These are phyloP conservation scores for Mesochorus sp. DNA, from an alignment of 2,888 invertebrate genomes.

Conservation along the genomic window DNA sequence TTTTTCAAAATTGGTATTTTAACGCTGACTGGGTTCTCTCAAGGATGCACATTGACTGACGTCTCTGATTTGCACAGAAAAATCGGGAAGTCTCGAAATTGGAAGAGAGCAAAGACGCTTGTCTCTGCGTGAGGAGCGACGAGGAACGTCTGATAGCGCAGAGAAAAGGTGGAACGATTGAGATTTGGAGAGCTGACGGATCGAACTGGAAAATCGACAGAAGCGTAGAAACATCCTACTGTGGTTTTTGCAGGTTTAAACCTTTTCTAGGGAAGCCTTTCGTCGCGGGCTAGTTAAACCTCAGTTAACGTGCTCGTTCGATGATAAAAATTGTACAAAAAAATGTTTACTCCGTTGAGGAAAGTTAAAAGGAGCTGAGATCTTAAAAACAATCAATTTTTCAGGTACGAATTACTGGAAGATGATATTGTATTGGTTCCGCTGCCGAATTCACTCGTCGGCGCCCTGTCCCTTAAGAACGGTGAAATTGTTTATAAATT, in stretches of 20 bases:
- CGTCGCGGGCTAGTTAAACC: too few species aligned
- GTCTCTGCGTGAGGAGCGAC: constrained; percentile 85
- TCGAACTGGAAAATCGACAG: constrained; percentile 84
- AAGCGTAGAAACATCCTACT: constrained; percentile 85
- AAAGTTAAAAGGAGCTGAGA: too few species aligned
- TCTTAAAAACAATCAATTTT: constrained; percentile 24
- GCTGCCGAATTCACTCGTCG: constrained; percentile 85
- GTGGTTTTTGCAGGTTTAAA: constrained; percentile 87
- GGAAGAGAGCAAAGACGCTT: constrained; percentile 83
- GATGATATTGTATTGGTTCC: constrained; percentile 86
- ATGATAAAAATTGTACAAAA: too few species aligned
- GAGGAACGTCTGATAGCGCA: constrained; percentile 87
- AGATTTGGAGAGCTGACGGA: constrained; percentile 86
- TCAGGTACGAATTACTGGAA: constrained; percentile 81
- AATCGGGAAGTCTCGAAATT: constrained; percentile 88
- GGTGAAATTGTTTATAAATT: constrained; percentile 71
- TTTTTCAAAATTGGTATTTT: too few species aligned
- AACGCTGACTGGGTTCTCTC: too few species aligned
- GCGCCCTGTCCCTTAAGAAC: constrained; percentile 83
- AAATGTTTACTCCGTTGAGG: too few species aligned
- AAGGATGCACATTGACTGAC: too few species aligned
- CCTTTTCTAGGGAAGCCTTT: constrained; percentile 6
- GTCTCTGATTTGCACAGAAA: constrained; percentile 84
- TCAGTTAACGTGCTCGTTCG: too few species aligned
- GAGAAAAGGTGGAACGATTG: constrained; percentile 88